Conservation (phyloP, 2,888 invertebrate genomes). For the Aphrophora alni region DNA sequence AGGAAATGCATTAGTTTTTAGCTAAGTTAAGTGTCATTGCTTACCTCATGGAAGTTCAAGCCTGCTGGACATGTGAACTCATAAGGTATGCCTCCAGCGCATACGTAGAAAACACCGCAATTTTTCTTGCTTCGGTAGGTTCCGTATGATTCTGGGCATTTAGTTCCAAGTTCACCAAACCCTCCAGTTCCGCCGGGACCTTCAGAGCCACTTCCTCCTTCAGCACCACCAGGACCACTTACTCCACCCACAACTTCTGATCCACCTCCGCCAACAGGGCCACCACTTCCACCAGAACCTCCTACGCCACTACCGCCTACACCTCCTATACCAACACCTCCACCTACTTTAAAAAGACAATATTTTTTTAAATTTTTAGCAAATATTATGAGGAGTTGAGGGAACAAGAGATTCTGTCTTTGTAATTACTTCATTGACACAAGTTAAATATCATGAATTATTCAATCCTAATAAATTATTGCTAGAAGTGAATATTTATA, state of each 20-base stretch:
- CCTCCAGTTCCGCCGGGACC: neutral
- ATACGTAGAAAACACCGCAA: constrained; percentile 72
- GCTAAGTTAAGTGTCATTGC: constrained; percentile 44
- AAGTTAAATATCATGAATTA: too few species aligned
- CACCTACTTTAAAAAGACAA: too few species aligned
- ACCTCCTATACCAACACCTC: too few species aligned
- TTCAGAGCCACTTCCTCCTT: constrained; percentile 11
- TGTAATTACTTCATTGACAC: too few species aligned
- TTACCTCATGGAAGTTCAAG: constrained; percentile 67
- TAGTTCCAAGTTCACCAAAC: constrained; percentile 51
- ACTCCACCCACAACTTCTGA: neutral
- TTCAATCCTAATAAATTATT: too few species aligned
- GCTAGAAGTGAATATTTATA: too few species aligned
- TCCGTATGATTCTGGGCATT: constrained; percentile 67
- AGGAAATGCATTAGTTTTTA: too few species aligned
- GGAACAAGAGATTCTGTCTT: too few species aligned
- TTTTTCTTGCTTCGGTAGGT: constrained; percentile 66
- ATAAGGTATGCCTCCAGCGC: constrained; percentile 64
- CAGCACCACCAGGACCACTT: neutral
- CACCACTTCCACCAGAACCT: neutral
- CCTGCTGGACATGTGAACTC: constrained; percentile 69
- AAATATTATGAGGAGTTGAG: too few species aligned
- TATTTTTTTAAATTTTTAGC: too few species aligned
- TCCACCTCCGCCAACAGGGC: neutral
- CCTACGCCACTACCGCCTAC: neutral